Evolutionary conservation across 2,888 invertebrate genomes (phyloP).

Genomic region (Hemithea aestivaria): DNA sequence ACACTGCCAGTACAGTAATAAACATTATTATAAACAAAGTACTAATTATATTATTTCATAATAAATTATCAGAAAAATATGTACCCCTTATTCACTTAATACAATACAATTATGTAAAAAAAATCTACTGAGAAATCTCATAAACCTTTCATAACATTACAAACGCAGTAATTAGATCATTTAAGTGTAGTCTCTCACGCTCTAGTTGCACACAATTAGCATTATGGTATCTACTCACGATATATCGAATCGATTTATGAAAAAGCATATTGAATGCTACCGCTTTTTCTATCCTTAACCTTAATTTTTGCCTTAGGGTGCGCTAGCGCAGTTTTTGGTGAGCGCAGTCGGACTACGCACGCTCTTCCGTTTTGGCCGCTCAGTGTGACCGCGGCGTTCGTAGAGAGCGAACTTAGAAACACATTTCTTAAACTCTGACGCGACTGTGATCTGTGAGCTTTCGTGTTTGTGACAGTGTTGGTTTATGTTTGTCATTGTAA

Average conservation of each 20-base stretch:
- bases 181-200: constrained; percentile 45
- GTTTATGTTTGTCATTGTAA: constrained; percentile 40
- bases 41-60: too few relatives aligned
- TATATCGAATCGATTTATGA: constrained; percentile 50
- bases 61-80: too few relatives aligned
- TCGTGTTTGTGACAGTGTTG: constrained; percentile 59
- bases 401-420: constrained; percentile 70
- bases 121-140: constrained; percentile 9
- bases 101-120: too few relatives aligned
- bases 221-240: constrained; percentile 25
- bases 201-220: constrained; percentile 53
- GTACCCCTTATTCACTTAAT: too few relatives aligned
- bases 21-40: too few relatives aligned
- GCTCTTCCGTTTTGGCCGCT: constrained; percentile 60
- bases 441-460: constrained; percentile 66
- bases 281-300: constrained; percentile 69
- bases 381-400: constrained; percentile 71
- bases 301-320: constrained; percentile 55
- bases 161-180: constrained; percentile 33
- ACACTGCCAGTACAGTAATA: too few relatives aligned
- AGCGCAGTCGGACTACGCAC: constrained; percentile 63
- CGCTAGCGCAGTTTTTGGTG: constrained; percentile 60
- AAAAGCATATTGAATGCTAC: constrained; percentile 41
- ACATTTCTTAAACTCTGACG: constrained; percentile 42
- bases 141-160: constrained; percentile 15